Evolutionary conservation across 2,113 vertebrate genomes (phyloP), one percentile per base, ranked within the genome.

Genomic region (Copsychus sechellarum): DNA sequence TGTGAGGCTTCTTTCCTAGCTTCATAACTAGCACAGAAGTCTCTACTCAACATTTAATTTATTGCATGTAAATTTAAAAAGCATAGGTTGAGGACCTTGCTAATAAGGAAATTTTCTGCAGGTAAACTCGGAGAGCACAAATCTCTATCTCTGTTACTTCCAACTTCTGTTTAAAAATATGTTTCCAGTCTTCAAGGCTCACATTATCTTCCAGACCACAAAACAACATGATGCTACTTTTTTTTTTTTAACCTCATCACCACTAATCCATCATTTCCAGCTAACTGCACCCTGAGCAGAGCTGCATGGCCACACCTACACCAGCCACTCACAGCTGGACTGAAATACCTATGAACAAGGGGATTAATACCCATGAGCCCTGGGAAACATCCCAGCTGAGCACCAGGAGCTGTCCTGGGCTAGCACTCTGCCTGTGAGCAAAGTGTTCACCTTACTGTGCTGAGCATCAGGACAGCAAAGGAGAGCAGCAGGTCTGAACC

Each of bases 131-230:
- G 48, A 54, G 14, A 64, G 48, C 2, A 16, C 34, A 79, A 43
- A 79, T 45, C 28, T 54, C 15, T 24, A 56, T 24, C 31, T 65
- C 5, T n/a, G 28, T 19, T 74, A 69, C 31, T 91, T 88, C 43
- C 14, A 51, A 69, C 14, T 65, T 72, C 43, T 34, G 31, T 36
- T 69, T 91, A 80, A 95, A 96, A 77, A 69, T 43, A 66, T 12
- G 23, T 62, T 91, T 82, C 28, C 60, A 61, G 36, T 26, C 34
- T 67, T 84, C 45, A 92, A 76, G 56, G 72, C 70, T 80, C 18
- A 56, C 22, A 81, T 67, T 71, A 81, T 83, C 50, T 90, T 48
- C 67, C 77, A 96, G 88, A 90, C 91, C 90, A 84, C 88, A 91
- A 80, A 90, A 53, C 13, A 72, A 83, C 28, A 54, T 1, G 24